These are phyloP conservation scores for Onychostruthus taczanowskii DNA, from an alignment of 2,113 vertebrate species.

Conservation along the genomic window DNA sequence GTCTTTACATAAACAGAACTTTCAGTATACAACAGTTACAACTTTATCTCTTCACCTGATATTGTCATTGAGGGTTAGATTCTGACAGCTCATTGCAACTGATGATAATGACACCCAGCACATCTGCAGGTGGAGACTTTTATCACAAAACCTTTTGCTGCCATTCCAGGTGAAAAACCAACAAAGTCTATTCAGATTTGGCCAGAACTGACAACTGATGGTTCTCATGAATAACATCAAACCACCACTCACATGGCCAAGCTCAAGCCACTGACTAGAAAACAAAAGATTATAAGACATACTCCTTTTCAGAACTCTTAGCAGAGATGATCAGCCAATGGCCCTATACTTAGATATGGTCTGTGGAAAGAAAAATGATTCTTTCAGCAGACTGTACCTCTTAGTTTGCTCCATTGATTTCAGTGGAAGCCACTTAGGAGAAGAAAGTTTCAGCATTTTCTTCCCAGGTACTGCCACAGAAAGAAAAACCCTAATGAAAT, in stretches of 20 bases:
- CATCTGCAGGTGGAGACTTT: neutral
- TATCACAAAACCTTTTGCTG: neutral
- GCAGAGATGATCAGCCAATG: neutral
- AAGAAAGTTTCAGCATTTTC: neutral
- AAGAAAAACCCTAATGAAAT: neutral
- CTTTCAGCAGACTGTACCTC: neutral
- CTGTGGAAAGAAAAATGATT: neutral
- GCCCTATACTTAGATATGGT: neutral
- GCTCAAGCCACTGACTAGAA: neutral
- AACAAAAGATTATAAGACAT: neutral
- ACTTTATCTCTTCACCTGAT: neutral
- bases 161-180: neutral
- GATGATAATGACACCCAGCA: neutral
- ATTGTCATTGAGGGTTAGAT: neutral
- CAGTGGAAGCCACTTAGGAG: neutral
- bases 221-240: neutral
- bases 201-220: neutral
- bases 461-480: neutral
- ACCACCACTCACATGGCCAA: neutral
- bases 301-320: neutral
- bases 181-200: neutral
- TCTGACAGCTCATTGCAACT: neutral
- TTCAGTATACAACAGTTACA: neutral
- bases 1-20: neutral
- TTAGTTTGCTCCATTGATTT: neutral